These are phyloP conservation scores for Clavelina lepadiformis DNA, from an alignment of 23 tunicate genomes.

Conservation along the genomic window DNA sequence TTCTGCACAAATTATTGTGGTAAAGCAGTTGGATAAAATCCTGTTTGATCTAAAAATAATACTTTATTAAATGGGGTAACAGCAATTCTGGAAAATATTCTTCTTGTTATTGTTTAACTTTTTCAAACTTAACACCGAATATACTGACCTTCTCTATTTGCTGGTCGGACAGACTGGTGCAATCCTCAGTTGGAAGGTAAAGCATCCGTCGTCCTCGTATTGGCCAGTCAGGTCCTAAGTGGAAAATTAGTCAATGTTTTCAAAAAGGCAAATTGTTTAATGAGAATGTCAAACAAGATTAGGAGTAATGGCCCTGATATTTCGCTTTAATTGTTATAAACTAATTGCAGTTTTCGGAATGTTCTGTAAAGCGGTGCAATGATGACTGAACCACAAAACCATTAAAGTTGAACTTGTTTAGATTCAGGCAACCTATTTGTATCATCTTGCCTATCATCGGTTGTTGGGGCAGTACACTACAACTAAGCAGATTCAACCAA, in stretches of 20 bases:
- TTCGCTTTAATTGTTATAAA: no score
- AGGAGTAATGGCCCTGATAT: neutral
- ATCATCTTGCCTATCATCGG: no score
- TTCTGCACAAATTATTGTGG: conserved; percentile 31
- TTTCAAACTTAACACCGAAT: neutral
- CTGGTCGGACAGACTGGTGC: conserved; percentile 3
- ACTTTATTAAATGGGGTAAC: neutral
- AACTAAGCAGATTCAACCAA: no score
- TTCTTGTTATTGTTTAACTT: neutral
- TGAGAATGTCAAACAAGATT: neutral
- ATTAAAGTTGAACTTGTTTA: no score
- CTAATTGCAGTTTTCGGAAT: no score
- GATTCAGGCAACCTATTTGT: no score
- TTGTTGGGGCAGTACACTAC: no score
- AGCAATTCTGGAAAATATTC: neutral
- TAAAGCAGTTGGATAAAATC: conserved; percentile 48
- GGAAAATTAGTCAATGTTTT: neutral
- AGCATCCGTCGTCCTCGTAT: conserved; percentile 41
- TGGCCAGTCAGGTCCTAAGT: conserved; percentile 1
- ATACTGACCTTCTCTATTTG: conserved; percentile 49
- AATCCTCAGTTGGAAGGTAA: conserved; percentile 54
- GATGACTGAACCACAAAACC: no score
- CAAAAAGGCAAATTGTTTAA: neutral
- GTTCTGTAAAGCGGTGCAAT: no score
- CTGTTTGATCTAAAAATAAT: conserved; percentile 38